Evolutionary conservation across 2,888 invertebrate genomes (phyloP), one percentile per base, ranked within the genome.

Genomic region (Zeuzera pyrina): DNA sequence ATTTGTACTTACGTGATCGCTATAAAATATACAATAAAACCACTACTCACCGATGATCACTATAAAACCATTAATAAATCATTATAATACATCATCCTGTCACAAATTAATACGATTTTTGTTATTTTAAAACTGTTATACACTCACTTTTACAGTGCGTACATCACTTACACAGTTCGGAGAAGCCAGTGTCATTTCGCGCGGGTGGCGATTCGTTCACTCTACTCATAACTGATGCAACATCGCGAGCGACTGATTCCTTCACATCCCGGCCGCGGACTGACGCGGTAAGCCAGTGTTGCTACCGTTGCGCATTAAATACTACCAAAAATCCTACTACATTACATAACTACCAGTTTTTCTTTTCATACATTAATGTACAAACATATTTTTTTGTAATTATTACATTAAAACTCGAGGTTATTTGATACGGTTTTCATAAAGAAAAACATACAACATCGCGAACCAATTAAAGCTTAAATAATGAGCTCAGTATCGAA

Each of bases 11-110:
- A 19, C 19, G 19, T 19, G 19, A 7, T 5, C 19, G 8, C 19
- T 5, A 19, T 19, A 19, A 1, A 5, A 19, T 7, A 19, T 7
- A 19, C 19, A n/a, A n/a, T 19, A 19, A 19, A 7, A 24, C 7
- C 1, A 5, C 10, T 15, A 28, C 81, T 78, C 52, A 81, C 81
- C 79, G 76, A 73, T 70, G 68, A 63, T 77, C 78, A 81, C 79
- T 79, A 78, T 76, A 78, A 79, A 66, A 71, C 69, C 71, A 72
- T 61, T 74, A 57, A 63, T 45, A 42, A 49, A 52, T 57, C 73
- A 76, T 77, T 61, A 73, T 60, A 69, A 60, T 61, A 56, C 53
- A 69, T 69, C 31, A 41, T 41, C 51, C 49, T 46, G 33, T 36
- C 34, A 8, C 29, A 12, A 11, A 19, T 6, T 14, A 28, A 8